phyloP scores from a whole-genome alignment of 2,113 vertebrate genomes.

The Leptocoma aspasia region DNA sequence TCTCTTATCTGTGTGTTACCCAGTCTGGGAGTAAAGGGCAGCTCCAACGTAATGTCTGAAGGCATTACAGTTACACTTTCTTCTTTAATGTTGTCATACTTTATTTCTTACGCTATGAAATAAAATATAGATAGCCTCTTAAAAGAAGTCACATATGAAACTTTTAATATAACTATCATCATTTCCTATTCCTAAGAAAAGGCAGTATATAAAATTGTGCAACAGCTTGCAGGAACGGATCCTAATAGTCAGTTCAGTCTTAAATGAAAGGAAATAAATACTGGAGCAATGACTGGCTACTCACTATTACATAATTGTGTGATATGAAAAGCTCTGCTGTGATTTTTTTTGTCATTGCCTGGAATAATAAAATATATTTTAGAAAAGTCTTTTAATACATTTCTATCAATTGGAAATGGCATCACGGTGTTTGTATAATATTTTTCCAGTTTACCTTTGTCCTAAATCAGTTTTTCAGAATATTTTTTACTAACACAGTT shows the following conservation, averaged over 20 bases:
- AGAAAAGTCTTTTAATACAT: neutral
- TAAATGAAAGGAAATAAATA: neutral
- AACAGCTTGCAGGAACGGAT: neutral
- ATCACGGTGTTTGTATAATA: neutral
- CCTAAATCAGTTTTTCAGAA: neutral
- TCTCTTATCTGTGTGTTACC: neutral
- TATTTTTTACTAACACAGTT: neutral
- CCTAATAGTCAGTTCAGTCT: neutral
- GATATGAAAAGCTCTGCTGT: neutral
- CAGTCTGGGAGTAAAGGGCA: neutral
- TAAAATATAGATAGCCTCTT: neutral
- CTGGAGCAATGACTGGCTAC: neutral
- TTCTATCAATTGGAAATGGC: neutral
- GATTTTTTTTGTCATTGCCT: neutral
- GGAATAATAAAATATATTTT: neutral
- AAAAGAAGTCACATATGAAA: neutral
- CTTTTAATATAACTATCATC: neutral
- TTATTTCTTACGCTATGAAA: neutral
- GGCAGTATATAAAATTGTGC: neutral
- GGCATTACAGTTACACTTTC: neutral
- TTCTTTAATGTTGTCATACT: neutral
- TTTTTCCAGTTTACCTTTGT: neutral
- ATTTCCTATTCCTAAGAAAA: neutral
- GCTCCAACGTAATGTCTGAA: neutral
- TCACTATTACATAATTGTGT: neutral